Percentiles rank a stretch among this genome's conserved stretches.
phyloP scores from a whole-genome alignment of 64 coral and sea anemone genomes.

The Montipora capricornis region DNA sequence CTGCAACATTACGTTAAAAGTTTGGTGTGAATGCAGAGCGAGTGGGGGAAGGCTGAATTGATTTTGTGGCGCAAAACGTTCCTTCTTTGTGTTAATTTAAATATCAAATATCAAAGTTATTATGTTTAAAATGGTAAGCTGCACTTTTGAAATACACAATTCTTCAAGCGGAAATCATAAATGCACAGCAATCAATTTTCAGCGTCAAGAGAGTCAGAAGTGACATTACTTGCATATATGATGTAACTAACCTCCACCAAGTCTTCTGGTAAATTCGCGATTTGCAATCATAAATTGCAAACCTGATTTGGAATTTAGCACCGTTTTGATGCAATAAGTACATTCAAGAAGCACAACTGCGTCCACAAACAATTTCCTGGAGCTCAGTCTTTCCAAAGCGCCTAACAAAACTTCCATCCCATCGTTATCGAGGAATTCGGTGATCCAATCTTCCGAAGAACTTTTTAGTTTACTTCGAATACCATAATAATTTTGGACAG shows the following conservation, averaged over 20 bases:
- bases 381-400: conserved; percentile 70
- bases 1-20: too few relatives aligned
- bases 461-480: conserved; percentile 71
- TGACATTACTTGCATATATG: not conserved
- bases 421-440: conserved; percentile 77
- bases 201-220: not conserved
- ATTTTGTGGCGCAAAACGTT: not conserved
- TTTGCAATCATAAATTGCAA: conserved; percentile 84
- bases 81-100: not conserved
- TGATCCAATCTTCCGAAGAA: conserved; percentile 79
- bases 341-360: conserved; percentile 87
- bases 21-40: too few relatives aligned
- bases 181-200: not conserved
- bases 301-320: conserved; percentile 87
- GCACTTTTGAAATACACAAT: not conserved
- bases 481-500: conserved; percentile 77
- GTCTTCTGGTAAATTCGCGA: conserved; percentile 61
- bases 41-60: not conserved
- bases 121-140: not conserved
- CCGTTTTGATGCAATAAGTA: conserved; percentile 84
- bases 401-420: conserved; percentile 78
- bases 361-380: conserved; percentile 56
- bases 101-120: not conserved
- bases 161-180: not conserved
- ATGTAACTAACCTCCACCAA: conserved; percentile 74